phyloP scores from a whole-genome alignment of 2,888 invertebrate genomes.

The Ctena decussata region DNA sequence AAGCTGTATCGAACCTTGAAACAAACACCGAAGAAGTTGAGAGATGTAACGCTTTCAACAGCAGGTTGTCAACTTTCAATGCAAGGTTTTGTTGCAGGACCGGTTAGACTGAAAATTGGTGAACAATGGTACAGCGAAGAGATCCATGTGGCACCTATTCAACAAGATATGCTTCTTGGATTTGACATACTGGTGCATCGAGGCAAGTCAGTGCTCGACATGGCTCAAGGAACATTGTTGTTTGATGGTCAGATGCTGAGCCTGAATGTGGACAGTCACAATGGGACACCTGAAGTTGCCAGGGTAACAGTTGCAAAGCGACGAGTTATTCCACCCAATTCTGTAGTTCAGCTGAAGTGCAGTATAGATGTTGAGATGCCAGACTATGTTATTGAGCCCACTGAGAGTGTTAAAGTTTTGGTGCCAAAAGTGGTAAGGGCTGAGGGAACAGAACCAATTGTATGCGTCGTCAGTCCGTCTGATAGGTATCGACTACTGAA shows the following conservation, averaged over 20 bases:
- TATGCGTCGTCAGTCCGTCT: not conserved
- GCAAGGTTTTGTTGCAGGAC: not conserved
- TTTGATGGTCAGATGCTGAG: not conserved
- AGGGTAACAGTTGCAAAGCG: not conserved
- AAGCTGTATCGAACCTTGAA: too few relatives aligned
- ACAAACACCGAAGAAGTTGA: too few relatives aligned
- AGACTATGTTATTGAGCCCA: not conserved
- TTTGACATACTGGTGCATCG: not conserved
- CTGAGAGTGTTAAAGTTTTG: not conserved
- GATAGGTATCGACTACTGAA: not conserved
- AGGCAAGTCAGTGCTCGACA: not conserved
- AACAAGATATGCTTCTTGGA: conserved; percentile 1
- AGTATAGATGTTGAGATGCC: not conserved
- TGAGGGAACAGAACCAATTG: not conserved
- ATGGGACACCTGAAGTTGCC: not conserved
- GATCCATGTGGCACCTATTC: not conserved
- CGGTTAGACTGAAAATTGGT: not conserved
- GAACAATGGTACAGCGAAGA: not conserved
- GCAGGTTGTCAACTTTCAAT: too few relatives aligned
- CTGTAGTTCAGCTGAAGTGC: not conserved
- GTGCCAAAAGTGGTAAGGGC: not conserved
- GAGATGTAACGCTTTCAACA: too few relatives aligned
- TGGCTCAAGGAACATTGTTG: not conserved
- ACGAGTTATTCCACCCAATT: not conserved
- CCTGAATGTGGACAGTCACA: not conserved